phyloP scores from a whole-genome alignment of 1,140 invertebrate genomes.

The Leptoteleia sp. region DNA sequence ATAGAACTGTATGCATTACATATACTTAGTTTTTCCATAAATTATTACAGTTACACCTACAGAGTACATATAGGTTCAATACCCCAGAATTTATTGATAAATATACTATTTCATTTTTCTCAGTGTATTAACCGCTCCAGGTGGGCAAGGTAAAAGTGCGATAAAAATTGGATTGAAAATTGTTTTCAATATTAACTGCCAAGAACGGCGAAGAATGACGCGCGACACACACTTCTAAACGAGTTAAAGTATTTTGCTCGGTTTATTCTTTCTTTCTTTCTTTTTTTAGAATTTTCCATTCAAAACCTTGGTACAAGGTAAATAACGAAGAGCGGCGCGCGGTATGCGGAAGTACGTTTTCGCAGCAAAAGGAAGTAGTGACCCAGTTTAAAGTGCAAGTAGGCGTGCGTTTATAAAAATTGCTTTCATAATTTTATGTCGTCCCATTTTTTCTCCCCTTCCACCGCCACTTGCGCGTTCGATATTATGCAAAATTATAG shows the following conservation, averaged over 20 bases:
- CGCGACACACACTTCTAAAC: constrained; percentile 13
- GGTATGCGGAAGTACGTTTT: constrained; percentile 70
- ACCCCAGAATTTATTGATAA: too few species aligned
- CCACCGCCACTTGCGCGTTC: neutral
- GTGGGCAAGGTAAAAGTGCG: too few species aligned
- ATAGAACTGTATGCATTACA: too few species aligned
- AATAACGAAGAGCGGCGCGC: constrained; percentile 46
- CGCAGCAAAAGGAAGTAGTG: constrained; percentile 69
- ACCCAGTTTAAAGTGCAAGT: constrained; percentile 68
- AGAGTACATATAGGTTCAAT: too few species aligned
- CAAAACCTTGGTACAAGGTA: constrained; percentile 42
- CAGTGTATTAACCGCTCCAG: too few species aligned
- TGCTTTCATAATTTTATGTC: constrained; percentile 20
- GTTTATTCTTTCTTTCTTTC: too few species aligned
- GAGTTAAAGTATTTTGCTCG: constrained; percentile 39
- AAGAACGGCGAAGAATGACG: neutral
- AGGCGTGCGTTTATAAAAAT: constrained; percentile 48
- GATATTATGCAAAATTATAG: neutral
- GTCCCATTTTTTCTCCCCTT: constrained; percentile 11
- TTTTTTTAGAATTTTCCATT: constrained; percentile 51
- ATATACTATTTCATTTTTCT: too few species aligned
- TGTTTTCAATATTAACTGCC: constrained; percentile 2
- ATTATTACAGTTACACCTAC: too few species aligned
- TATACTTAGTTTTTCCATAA: too few species aligned
- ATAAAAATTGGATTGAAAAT: too few species aligned